Percentiles rank a stretch among this genome's conserved stretches.
phyloP scores from a whole-genome alignment of 1,140 invertebrate genomes.

The Eciton burchellii region DNA sequence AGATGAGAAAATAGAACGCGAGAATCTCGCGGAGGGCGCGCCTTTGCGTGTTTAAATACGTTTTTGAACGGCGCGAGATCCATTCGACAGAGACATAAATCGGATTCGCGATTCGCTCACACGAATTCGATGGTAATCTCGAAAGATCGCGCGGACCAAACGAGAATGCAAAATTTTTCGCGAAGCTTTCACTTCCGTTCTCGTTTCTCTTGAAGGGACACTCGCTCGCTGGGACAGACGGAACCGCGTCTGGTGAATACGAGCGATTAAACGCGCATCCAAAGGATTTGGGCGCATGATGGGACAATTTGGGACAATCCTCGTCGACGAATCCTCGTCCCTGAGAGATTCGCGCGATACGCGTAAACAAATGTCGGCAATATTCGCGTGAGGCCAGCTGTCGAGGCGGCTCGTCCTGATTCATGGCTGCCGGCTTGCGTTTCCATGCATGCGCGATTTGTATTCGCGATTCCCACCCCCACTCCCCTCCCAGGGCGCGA shows the following conservation, averaged over 20 bases:
- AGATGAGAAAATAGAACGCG: neutral
- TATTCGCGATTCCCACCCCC: conserved; percentile 38
- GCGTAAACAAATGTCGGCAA: conserved; percentile 20
- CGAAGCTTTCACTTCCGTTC: no score
- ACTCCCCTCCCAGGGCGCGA: no score
- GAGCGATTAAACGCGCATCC: neutral
- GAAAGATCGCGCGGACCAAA: no score
- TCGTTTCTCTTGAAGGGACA: neutral
- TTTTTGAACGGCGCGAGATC: neutral
- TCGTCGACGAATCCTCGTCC: conserved; percentile 1
- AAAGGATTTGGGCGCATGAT: conserved; percentile 1
- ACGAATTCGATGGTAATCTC: neutral
- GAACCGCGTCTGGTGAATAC: neutral
- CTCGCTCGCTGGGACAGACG: neutral
- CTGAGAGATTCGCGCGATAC: conserved; percentile 14
- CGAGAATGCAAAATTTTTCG: neutral
- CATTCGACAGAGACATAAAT: neutral
- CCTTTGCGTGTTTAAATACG: neutral
- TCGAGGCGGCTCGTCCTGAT: conserved; percentile 40
- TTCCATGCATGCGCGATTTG: conserved; percentile 49
- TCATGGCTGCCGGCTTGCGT: conserved; percentile 33
- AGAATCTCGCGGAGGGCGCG: neutral
- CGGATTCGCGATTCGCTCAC: neutral
- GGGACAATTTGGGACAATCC: conserved; percentile 7
- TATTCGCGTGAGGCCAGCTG: conserved; percentile 17